Evolutionary conservation across 2,113 vertebrate species (phyloP).

Genomic region (Misgurnus anguillicaudatus): DNA sequence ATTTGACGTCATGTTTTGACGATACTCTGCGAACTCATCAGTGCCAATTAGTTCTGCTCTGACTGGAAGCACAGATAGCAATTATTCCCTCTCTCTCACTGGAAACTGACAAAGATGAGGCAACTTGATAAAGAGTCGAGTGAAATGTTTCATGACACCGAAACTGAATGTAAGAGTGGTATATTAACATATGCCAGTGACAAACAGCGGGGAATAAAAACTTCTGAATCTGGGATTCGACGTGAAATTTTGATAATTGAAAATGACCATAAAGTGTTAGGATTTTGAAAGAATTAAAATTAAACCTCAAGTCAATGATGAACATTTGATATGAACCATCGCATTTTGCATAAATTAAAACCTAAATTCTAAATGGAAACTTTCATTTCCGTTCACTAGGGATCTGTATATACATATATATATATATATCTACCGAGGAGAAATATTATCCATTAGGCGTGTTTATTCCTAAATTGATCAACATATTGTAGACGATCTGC

Average conservation of each 20-base stretch:
- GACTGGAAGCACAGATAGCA: conserved; percentile 42
- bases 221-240: background rate
- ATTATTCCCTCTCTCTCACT: conserved; percentile 40
- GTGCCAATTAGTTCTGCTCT: conserved; percentile 46
- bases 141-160: conserved; percentile 14
- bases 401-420: no score
- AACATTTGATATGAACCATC: no score
- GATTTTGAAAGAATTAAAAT: no score
- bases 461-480: background rate
- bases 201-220: no score
- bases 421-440: no score
- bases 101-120: conserved; percentile 43
- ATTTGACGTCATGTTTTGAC: conserved; percentile 32
- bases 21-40: conserved; percentile 46
- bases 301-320: no score
- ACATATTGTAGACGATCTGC: no score
- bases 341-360: no score
- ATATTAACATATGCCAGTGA: conserved; percentile 20
- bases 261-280: no score
- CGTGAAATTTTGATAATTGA: no score
- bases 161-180: background rate
- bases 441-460: background rate
- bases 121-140: conserved; percentile 26
- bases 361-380: no score
- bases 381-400: no score